Percentiles rank a stretch among this genome's conserved stretches.
Conservation (phyloP, 2,888 invertebrate species). For the Monoplex corrugatus region DNA sequence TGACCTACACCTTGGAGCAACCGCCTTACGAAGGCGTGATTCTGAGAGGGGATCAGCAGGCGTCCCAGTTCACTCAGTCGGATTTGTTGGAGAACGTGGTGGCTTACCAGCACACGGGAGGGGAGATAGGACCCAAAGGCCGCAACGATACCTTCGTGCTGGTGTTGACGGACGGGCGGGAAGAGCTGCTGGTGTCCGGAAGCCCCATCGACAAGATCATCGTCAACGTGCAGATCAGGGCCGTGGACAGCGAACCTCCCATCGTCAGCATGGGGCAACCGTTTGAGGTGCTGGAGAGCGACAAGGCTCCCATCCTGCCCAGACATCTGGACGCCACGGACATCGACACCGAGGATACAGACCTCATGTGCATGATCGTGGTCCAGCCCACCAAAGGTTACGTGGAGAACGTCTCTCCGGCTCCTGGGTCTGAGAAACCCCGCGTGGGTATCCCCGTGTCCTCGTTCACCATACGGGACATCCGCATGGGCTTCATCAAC, state of each 20-base stretch:
- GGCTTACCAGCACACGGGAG: slow-evolving; percentile 76
- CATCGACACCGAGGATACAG: slow-evolving; percentile 75
- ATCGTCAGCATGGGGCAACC: slow-evolving; percentile 67
- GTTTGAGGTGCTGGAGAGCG: slow-evolving; percentile 77
- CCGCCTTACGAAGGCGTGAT: slow-evolving; percentile 74
- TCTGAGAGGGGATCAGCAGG: slow-evolving; percentile 65
- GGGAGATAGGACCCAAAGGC: slow-evolving; percentile 74
- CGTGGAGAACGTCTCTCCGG: slow-evolving; percentile 79
- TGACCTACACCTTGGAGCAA: slow-evolving; percentile 73
- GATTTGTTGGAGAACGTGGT: slow-evolving; percentile 73
- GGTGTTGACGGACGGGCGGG: slow-evolving; percentile 72
- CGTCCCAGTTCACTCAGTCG: slow-evolving; percentile 76
- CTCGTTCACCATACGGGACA: slow-evolving; percentile 77
- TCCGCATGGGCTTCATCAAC: slow-evolving; percentile 73
- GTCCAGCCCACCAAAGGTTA: slow-evolving; percentile 79
- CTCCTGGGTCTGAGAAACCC: slow-evolving; percentile 77
- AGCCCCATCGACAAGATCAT: slow-evolving; percentile 71
- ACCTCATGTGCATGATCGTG: slow-evolving; percentile 77
- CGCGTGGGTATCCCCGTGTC: slow-evolving; percentile 76
- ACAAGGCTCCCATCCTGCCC: slow-evolving; percentile 71
- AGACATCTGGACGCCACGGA: slow-evolving; percentile 76
- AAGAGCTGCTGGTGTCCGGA: slow-evolving; percentile 71
- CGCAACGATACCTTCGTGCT: slow-evolving; percentile 76
- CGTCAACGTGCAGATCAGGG: slow-evolving; percentile 74
- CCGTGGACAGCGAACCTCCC: slow-evolving; percentile 79